These are phyloP conservation scores for Linnaemya tessellans DNA, from an alignment of 2,888 invertebrate genomes.

Conservation along the genomic window DNA sequence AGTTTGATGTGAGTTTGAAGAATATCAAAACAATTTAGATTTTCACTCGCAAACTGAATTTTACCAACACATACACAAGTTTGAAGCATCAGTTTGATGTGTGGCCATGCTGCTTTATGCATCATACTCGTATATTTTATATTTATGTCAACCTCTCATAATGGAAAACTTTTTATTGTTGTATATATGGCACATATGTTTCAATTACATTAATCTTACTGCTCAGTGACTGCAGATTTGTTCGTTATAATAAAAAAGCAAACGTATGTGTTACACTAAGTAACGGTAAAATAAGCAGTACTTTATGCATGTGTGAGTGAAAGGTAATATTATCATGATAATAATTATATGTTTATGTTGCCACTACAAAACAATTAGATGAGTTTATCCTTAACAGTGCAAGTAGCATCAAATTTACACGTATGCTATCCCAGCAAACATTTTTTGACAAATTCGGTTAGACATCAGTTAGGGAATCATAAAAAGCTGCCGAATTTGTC, in stretches of 20 bases:
- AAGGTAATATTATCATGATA: slow-evolving; percentile 49
- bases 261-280: background rate
- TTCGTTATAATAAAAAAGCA: slow-evolving; percentile 48
- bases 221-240: slow-evolving; percentile 63
- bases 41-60: no score
- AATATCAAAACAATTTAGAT: no score
- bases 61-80: no score
- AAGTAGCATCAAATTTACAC: background rate
- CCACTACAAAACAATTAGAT: slow-evolving; percentile 67
- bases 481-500: no score
- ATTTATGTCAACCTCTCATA: no score
- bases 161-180: background rate
- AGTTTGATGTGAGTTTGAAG: no score
- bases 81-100: no score
- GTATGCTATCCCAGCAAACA: background rate
- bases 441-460: no score
- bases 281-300: background rate
- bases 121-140: no score
- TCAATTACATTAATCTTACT: slow-evolving; percentile 50
- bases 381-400: slow-evolving; percentile 23
- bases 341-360: slow-evolving; percentile 63
- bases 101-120: no score
- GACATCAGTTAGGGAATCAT: no score
- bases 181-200: slow-evolving; percentile 31
- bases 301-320: background rate